These are phyloP conservation scores for Listronotus oregonensis DNA, from an alignment of 1,140 invertebrate species.

Conservation along the genomic window DNA sequence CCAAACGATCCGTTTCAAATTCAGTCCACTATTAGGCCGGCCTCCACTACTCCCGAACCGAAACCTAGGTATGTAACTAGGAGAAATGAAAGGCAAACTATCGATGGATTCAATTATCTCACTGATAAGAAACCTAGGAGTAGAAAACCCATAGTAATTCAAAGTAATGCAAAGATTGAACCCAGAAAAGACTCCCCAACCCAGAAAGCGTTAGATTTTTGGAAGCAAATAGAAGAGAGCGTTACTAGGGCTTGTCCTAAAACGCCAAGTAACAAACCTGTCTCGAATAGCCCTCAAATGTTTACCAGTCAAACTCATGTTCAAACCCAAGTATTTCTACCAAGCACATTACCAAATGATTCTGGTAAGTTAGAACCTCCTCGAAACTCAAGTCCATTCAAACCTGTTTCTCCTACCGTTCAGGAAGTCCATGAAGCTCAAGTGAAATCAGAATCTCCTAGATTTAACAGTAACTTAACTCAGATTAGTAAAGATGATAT, in stretches of 20 bases:
- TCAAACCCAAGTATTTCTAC: conserved; percentile 50
- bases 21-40: conserved; percentile 57
- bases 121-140: conserved; percentile 70
- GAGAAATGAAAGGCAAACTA: conserved; percentile 33
- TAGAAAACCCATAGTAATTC: conserved; percentile 63
- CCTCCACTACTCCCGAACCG: conserved; percentile 62
- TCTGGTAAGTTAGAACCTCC: conserved; percentile 10
- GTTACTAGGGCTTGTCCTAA: conserved; percentile 40
- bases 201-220: conserved; percentile 63
- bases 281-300: conserved; percentile 46
- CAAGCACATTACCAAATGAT: conserved; percentile 40
- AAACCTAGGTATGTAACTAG: conserved; percentile 41
- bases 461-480: conserved; percentile 20
- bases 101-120: conserved; percentile 64
- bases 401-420: conserved; percentile 40
- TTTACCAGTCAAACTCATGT: conserved; percentile 52
- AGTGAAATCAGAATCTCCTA: conserved; percentile 5
- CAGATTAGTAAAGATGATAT: conserved; percentile 38
- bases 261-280: conserved; percentile 3
- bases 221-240: conserved; percentile 66
- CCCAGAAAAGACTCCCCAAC: conserved; percentile 33
- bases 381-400: conserved; percentile 44
- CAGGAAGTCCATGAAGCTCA: conserved; percentile 8
- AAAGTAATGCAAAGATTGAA: conserved; percentile 35
- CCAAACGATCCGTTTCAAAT: conserved; percentile 36